Percentiles rank a stretch among this genome's conserved stretches.
phyloP scores from a whole-genome alignment of 2,113 vertebrate genomes.

The Acrocephalus kingi region DNA sequence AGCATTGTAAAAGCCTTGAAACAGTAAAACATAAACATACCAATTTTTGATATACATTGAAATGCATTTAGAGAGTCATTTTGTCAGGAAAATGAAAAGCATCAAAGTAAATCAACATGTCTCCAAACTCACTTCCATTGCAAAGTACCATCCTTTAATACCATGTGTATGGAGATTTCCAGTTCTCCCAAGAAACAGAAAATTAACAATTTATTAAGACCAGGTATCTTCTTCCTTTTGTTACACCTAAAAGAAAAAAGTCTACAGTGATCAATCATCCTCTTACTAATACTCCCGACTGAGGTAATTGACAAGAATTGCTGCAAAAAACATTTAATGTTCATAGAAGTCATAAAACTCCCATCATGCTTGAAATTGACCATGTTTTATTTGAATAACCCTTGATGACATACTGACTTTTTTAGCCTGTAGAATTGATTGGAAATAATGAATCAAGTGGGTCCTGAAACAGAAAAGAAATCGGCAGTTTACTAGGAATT shows the following conservation, averaged over 20 bases:
- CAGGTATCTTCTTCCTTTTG: neutral
- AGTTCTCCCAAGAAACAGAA: neutral
- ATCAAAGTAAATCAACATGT: neutral
- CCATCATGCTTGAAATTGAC: neutral
- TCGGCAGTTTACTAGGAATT: neutral
- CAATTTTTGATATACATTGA: neutral
- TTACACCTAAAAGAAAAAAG: neutral
- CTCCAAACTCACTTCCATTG: neutral
- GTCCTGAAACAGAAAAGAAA: neutral
- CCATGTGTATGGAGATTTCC: neutral
- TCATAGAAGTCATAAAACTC: slow-evolving; percentile 3
- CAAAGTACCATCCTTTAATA: neutral
- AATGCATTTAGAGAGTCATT: neutral
- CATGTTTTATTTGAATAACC: slow-evolving; percentile 15
- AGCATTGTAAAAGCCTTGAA: neutral
- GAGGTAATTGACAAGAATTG: slow-evolving; percentile 3
- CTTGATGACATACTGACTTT: slow-evolving; percentile 33
- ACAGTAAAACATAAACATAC: neutral
- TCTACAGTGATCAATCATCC: neutral
- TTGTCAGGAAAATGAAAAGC: neutral
- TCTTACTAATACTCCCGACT: neutral
- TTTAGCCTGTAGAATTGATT: neutral
- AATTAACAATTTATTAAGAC: neutral
- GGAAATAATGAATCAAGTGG: neutral
- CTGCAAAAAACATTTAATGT: neutral